Evolutionary conservation across 2,888 invertebrate genomes (phyloP), one percentile per base, ranked within the genome.

Genomic region (Thumatha senex): DNA sequence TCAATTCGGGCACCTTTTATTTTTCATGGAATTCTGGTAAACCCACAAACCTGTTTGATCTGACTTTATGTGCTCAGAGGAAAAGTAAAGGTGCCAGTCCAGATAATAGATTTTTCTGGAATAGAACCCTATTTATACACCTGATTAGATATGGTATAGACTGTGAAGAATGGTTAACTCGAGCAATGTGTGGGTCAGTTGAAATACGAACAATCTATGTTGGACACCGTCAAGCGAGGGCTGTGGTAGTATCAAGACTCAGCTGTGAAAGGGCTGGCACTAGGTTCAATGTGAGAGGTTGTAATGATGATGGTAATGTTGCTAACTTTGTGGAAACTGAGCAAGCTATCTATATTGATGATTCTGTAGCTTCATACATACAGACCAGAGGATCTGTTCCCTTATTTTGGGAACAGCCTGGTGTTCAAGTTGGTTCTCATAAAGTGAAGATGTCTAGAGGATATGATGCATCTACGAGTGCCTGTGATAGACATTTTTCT

Each of bases 241-340:
- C 98, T 3, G 97, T 98, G n/a, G 94, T 99, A 18, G 95, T 99
- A 56, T 99, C 99, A 0, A 93, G 99, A 54, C 93, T 99, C 30
- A 98, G 98, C 80, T 99, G 98, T 88, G 99, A 99, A 89, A 93
- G 99, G 67, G 99, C 99, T 48, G 99, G 99, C 29, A 99, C 99
- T 18, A 94, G 96, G 64, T 99, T 99, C 82, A 99, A 99, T 92
- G 99, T 99, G 0, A 93, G 99, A 63, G 99, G 99, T n/a, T 97
- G 97, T 61, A 99, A 99, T 87, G 99, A 99, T 89, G 98, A 98
- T 82, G 99, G 99, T 0, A 97, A 98, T 92, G 99, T 99, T 12
- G 99, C 99, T 0, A 99, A 99, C 92, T 99, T 99, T 93, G 99
- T 99, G 29, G 99, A 99, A 93, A 99, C 99, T 0, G 99, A 99